Evolutionary conservation across 2,888 invertebrate genomes (phyloP).

Genomic region (Melipona bicolor): DNA sequence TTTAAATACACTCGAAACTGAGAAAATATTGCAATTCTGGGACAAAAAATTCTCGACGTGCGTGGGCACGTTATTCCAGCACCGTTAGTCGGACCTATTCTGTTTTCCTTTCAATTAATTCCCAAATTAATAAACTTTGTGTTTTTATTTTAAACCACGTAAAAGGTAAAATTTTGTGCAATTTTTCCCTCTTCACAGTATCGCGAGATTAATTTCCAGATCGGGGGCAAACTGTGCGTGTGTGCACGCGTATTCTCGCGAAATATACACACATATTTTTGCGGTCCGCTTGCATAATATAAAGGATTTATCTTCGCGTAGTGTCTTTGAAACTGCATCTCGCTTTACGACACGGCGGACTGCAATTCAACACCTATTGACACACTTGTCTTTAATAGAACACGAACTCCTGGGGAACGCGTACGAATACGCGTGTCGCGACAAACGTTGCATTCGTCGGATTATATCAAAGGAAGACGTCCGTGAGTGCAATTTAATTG

Average conservation of each 20-base stretch:
- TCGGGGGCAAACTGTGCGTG: neutral
- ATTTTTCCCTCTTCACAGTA: neutral
- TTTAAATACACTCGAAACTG: too few relatives aligned
- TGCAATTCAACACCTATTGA: slow-evolving; percentile 60
- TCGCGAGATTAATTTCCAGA: neutral
- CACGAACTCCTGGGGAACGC: slow-evolving; percentile 23
- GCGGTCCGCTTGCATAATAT: slow-evolving; percentile 37
- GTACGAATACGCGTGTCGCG: neutral
- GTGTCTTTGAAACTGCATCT: slow-evolving; percentile 54
- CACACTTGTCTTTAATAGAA: slow-evolving; percentile 58
- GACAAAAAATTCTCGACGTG: too few relatives aligned
- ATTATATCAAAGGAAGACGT: slow-evolving; percentile 36
- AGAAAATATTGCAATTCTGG: too few relatives aligned
- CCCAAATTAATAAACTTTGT: too few relatives aligned
- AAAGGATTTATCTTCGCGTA: slow-evolving; percentile 48
- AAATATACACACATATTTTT: slow-evolving; percentile 37
- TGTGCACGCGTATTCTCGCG: neutral
- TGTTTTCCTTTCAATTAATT: too few relatives aligned
- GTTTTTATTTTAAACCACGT: too few relatives aligned
- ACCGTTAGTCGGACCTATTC: too few relatives aligned
- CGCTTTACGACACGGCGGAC: slow-evolving; percentile 52
- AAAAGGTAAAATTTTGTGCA: too few relatives aligned
- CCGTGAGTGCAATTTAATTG: slow-evolving; percentile 29
- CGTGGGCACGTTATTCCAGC: too few relatives aligned
- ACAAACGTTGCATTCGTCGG: slow-evolving; percentile 18